Evolutionary conservation across 2,797 vertebrate genomes (phyloP), one percentile per base, ranked within the genome.

Genomic region (Ptychobarbus kaznakovi): DNA sequence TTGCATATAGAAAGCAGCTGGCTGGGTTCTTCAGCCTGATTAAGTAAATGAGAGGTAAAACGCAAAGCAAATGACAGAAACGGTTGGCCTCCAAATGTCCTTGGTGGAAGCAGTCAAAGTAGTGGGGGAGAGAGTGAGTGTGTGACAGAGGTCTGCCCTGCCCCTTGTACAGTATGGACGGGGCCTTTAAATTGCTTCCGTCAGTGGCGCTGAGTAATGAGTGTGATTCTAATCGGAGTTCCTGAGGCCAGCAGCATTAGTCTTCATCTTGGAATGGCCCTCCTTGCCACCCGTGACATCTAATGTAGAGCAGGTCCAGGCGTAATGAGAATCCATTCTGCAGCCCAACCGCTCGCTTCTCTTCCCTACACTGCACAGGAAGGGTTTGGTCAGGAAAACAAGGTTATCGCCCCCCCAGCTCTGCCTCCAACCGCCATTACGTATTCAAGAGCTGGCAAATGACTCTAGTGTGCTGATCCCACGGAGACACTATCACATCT

Each of bases 221-320:
- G 94, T 94, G 94, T 94, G 94, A 96, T 96, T 96, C 94, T 96
- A 96, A 96, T 96, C 94, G 94, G 91, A 93, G 95, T 96, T 96
- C 95, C 95, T 92, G 93, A 93, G 95, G 95, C 95, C 94, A 93
- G 93, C 90, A 92, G 94, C 95, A 96, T 96, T 96, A 95, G 94
- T 96, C 95, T 95, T 96, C 94, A 96, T 96, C 95, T 95, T 93
- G 91, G 89, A 92, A 32, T 92, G 93, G 92, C 87, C 91, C 95
- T 94, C 93, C 81, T 83, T 91, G 86, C 92, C 93, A 89, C 92
- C 92, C 92, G 88, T 95, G 95, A 95, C 95, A 95, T 93, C 93
- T 94, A 95, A 96, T 96, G 95, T 94, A 95, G 94, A 95, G 93
- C 93, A 95, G 95, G 94, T 95, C 94, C 91, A 89, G 89, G 81